Evolutionary conservation across 1,140 invertebrate species (phyloP).

Genomic region (Sycophila sp.): DNA sequence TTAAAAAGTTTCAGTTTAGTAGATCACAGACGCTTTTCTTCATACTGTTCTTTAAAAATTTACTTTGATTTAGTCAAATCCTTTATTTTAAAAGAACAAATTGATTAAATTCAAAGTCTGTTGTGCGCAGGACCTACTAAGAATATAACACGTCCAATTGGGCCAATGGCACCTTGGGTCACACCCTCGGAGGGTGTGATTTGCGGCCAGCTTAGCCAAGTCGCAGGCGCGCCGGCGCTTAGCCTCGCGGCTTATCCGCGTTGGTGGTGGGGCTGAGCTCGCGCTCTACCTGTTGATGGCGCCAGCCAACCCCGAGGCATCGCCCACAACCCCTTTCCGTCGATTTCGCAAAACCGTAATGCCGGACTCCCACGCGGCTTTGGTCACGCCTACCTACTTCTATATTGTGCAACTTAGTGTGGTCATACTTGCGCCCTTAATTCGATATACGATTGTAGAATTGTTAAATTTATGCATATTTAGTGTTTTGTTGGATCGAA

Average conservation of each 20-base stretch:
- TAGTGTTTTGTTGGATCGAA: no score
- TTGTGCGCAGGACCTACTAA: background rate
- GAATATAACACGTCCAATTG: slow-evolving; percentile 33
- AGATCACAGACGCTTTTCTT: no score
- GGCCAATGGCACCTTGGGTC: slow-evolving; percentile 51
- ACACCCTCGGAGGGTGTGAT: slow-evolving; percentile 54
- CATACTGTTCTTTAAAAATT: background rate
- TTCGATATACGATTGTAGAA: background rate
- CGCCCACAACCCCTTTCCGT: slow-evolving; percentile 5
- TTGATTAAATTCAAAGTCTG: no score
- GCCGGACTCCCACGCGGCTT: slow-evolving; percentile 42
- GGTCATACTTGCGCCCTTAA: background rate
- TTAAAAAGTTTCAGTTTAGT: background rate
- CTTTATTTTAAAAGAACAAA: background rate
- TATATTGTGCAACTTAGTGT: background rate
- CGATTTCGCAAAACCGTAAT: slow-evolving; percentile 64
- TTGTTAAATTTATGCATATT: background rate
- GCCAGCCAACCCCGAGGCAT: slow-evolving; percentile 63
- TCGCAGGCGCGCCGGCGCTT: slow-evolving; percentile 63
- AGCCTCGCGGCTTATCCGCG: slow-evolving; percentile 62
- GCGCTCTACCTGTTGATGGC: slow-evolving; percentile 63
- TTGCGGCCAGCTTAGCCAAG: slow-evolving; percentile 58
- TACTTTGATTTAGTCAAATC: background rate
- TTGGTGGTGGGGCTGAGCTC: slow-evolving; percentile 52
- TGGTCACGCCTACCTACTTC: slow-evolving; percentile 57